Evolutionary conservation across 2,888 invertebrate genomes (phyloP).

Genomic region (Dynastes maya): DNA sequence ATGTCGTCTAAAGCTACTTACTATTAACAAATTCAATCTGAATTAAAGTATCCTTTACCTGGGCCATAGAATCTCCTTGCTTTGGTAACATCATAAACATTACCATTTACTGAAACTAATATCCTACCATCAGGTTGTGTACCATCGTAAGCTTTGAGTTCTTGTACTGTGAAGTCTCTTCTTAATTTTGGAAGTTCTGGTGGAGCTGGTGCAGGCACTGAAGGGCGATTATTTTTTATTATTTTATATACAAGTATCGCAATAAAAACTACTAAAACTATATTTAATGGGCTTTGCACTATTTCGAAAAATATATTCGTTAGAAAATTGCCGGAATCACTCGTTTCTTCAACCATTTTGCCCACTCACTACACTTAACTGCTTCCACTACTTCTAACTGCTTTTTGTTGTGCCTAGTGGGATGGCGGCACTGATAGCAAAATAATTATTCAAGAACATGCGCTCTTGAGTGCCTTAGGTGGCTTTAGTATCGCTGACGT

Average conservation of each 20-base stretch:
- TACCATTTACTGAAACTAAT: constrained; percentile 94
- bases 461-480: neutral
- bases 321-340: constrained; percentile 63
- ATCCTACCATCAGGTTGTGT: constrained; percentile 89
- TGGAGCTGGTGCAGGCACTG: constrained; percentile 69
- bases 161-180: constrained; percentile 92
- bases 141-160: constrained; percentile 91
- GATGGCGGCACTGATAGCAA: constrained; percentile 42
- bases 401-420: constrained; percentile 17
- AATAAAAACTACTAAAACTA: constrained; percentile 80
- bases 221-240: constrained; percentile 73
- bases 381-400: constrained; percentile 24
- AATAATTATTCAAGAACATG: constrained; percentile 25
- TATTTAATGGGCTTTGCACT: constrained; percentile 81
- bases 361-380: constrained; percentile 20
- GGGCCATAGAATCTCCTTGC: constrained; percentile 95
- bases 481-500: neutral
- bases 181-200: constrained; percentile 86
- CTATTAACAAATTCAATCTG: constrained; percentile 23
- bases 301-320: constrained; percentile 75
- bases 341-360: constrained; percentile 66
- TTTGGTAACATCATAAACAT: constrained; percentile 94
- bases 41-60: constrained; percentile 74
- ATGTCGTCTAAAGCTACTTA: constrained; percentile 18
- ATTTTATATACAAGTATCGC: constrained; percentile 84